Evolutionary conservation across 2,797 vertebrate genomes (phyloP).

Genomic region (Enoplosus armatus): DNA sequence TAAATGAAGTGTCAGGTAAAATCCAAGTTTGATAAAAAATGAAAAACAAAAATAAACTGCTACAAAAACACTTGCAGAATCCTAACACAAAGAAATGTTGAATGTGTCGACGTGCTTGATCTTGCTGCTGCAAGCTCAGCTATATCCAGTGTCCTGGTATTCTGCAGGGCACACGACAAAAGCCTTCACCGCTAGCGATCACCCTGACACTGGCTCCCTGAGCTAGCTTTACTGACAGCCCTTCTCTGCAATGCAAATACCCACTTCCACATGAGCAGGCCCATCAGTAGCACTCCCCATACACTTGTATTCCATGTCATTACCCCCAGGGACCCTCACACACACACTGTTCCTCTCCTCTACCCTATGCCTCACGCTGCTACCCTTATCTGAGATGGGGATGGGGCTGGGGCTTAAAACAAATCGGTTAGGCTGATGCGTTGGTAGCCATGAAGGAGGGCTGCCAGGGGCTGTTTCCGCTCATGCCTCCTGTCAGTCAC

Average conservation of each 20-base stretch:
- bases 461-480: constrained; percentile 72
- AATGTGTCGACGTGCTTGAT: constrained; percentile 52
- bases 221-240: constrained; percentile 72
- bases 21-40: constrained; percentile 40
- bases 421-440: constrained; percentile 54
- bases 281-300: constrained; percentile 72
- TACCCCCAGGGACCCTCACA: constrained; percentile 69
- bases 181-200: constrained; percentile 65
- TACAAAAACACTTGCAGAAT: constrained; percentile 25
- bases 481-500: constrained; percentile 83
- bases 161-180: constrained; percentile 67
- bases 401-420: constrained; percentile 60
- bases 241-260: constrained; percentile 83
- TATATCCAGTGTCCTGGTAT: constrained; percentile 47
- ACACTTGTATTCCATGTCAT: constrained; percentile 79
- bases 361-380: constrained; percentile 60
- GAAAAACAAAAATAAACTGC: constrained; percentile 10
- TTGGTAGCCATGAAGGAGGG: constrained; percentile 67
- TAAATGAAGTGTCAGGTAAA: constrained; percentile 57
- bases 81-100: constrained; percentile 21
- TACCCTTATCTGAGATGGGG: constrained; percentile 64
- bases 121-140: constrained; percentile 64
- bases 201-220: constrained; percentile 71
- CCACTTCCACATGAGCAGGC: constrained; percentile 79
- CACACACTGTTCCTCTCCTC: constrained; percentile 55